A percentile compares a stretch with the other conserved stretches of the same genome.
These are phyloP conservation scores for Pollachius pollachius DNA, from an alignment of 2,113 vertebrate species.

Conservation along the genomic window DNA sequence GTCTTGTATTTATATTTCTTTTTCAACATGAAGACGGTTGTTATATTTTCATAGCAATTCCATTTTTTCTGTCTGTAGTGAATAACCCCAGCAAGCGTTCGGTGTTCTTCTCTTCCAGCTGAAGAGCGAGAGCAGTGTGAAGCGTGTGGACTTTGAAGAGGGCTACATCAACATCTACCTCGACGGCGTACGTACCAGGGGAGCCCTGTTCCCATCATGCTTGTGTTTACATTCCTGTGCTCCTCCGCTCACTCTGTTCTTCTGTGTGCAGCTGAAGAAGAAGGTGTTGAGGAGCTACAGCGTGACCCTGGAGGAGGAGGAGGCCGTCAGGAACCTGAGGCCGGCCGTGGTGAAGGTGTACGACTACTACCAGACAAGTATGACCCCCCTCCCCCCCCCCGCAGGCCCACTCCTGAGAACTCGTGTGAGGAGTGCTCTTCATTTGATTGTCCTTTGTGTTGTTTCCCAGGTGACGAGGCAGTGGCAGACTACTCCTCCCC, in stretches of 20 bases:
- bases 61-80: neutral
- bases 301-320: constrained; percentile 68
- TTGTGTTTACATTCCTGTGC: neutral
- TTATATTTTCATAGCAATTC: constrained; percentile 5
- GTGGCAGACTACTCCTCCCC: constrained; percentile 62
- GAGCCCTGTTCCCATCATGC: no score
- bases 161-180: constrained; percentile 72
- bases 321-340: constrained; percentile 76
- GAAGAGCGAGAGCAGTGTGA: constrained; percentile 44
- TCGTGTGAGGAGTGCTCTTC: no score
- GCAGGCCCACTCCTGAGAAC: neutral
- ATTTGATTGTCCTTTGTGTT: neutral
- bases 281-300: constrained; percentile 20
- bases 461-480: constrained; percentile 58
- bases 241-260: neutral
- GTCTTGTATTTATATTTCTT: no score
- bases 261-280: constrained; percentile 55
- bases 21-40: neutral
- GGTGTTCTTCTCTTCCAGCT: constrained; percentile 43
- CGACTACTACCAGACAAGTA: constrained; percentile 86
- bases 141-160: constrained; percentile 65
- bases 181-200: constrained; percentile 57
- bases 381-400: constrained; percentile 32
- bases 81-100: neutral
- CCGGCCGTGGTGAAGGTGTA: constrained; percentile 80